Evolutionary conservation across 2,888 invertebrate genomes (phyloP).

Genomic region (Smittia aterrima): DNA sequence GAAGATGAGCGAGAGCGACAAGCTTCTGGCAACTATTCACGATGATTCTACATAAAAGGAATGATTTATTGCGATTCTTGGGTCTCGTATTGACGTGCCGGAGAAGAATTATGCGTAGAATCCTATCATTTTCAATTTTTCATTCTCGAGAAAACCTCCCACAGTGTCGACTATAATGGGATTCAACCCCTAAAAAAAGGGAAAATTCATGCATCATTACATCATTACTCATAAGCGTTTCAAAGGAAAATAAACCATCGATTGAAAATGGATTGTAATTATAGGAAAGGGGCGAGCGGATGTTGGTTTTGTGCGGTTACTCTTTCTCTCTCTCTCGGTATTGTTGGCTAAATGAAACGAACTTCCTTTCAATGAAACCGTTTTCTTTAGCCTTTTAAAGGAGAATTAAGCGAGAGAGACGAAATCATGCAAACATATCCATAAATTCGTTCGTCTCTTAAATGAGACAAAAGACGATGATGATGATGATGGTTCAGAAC

Average conservation of each 20-base stretch:
- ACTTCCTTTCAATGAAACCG: neutral
- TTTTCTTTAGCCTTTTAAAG: too few species aligned
- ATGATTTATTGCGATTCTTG: slow-evolving; percentile 24
- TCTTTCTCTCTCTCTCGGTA: neutral
- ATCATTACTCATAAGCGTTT: slow-evolving; percentile 10
- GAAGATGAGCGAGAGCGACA: neutral
- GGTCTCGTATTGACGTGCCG: neutral
- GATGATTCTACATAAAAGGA: slow-evolving; percentile 26
- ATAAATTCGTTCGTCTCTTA: neutral
- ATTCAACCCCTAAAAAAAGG: neutral
- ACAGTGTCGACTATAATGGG: slow-evolving; percentile 10
- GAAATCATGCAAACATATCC: neutral
- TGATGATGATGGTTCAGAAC: neutral
- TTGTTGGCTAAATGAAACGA: neutral
- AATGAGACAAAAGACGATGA: neutral
- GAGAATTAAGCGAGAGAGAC: too few species aligned
- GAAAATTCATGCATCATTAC: slow-evolving; percentile 26
- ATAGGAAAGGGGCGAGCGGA: neutral
- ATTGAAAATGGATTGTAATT: slow-evolving; percentile 27
- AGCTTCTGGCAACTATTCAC: neutral
- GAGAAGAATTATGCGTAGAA: neutral
- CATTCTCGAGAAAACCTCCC: slow-evolving; percentile 8
- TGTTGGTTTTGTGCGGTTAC: neutral
- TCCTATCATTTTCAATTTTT: slow-evolving; percentile 28
- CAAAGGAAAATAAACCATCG: slow-evolving; percentile 3